Evolutionary conservation across 2,888 invertebrate genomes (phyloP).

Genomic region (Patella pellucida): DNA sequence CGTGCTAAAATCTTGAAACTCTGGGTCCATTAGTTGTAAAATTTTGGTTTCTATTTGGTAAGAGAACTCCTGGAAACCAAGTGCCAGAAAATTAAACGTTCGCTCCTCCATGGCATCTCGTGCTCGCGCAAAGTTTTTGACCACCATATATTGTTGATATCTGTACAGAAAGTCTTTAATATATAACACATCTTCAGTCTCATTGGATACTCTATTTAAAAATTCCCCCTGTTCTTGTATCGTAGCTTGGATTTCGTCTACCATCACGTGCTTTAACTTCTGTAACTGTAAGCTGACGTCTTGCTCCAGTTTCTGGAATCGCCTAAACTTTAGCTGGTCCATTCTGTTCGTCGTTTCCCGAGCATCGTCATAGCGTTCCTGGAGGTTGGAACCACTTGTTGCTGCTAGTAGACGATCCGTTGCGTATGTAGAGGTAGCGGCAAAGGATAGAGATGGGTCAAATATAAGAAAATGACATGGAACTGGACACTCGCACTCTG

Average conservation of each 20-base stretch:
- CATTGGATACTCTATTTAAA: constrained; percentile 28
- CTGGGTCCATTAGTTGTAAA: constrained; percentile 22
- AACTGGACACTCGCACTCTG: constrained; percentile 53
- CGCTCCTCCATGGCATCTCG: constrained; percentile 60
- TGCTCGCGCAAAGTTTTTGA: constrained; percentile 53
- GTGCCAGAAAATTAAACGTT: constrained; percentile 44
- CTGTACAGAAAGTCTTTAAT: constrained; percentile 44
- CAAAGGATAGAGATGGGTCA: constrained; percentile 57
- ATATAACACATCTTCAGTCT: constrained; percentile 31
- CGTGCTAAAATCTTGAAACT: constrained; percentile 12
- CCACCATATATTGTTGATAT: constrained; percentile 49
- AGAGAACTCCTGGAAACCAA: constrained; percentile 51
- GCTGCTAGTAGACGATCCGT: constrained; percentile 43
- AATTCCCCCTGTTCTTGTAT: constrained; percentile 35
- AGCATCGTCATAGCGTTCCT: constrained; percentile 31
- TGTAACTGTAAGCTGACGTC: constrained; percentile 27
- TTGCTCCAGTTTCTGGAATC: constrained; percentile 29
- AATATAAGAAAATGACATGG: constrained; percentile 54
- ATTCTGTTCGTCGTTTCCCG: constrained; percentile 48
- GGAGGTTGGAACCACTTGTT: constrained; percentile 28
- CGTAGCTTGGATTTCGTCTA: constrained; percentile 26
- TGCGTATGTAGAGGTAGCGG: constrained; percentile 51
- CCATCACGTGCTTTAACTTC: constrained; percentile 31
- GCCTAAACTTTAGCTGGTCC: constrained; percentile 39
- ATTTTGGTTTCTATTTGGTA: constrained; percentile 35